These are phyloP conservation scores for Pocillopora verrucosa DNA, from an alignment of 64 coral and sea anemone genomes.

Conservation along the genomic window DNA sequence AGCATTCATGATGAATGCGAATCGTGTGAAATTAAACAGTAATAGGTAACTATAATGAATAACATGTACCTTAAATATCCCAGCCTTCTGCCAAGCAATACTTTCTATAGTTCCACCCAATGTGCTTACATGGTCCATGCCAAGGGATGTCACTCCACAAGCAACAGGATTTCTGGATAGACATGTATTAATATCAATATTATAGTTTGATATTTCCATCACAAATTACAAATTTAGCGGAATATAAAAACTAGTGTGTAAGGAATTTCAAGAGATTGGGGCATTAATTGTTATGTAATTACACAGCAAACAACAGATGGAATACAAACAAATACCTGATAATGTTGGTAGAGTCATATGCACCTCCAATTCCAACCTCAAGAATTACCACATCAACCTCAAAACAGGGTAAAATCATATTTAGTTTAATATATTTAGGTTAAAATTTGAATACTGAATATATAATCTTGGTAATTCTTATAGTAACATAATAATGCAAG, in stretches of 20 bases:
- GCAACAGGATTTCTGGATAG: constrained; percentile 76
- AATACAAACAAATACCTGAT: constrained; percentile 54
- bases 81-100: constrained; percentile 99
- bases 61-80: constrained; percentile 92
- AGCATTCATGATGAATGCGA: too few relatives aligned
- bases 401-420: not conserved
- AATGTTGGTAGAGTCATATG: constrained; percentile 98
- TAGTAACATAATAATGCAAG: too few relatives aligned
- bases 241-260: too few relatives aligned
- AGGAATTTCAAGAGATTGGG: too few relatives aligned
- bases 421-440: too few relatives aligned
- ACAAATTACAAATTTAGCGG: too few relatives aligned
- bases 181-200: not conserved
- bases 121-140: constrained; percentile 82
- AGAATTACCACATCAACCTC: constrained; percentile 94
- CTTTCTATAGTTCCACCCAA: constrained; percentile 85
- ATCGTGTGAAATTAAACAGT: too few relatives aligned
- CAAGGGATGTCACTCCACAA: constrained; percentile 95
- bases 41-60: not conserved
- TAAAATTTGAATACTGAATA: not conserved
- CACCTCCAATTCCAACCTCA: constrained; percentile 96
- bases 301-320: too few relatives aligned
- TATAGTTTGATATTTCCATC: too few relatives aligned
- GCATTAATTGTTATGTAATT: too few relatives aligned
- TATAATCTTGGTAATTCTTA: too few relatives aligned